Percentiles rank a stretch among this genome's conserved stretches.
Conservation (phyloP, 2,888 invertebrate species). For the Drosophila histrio region DNA sequence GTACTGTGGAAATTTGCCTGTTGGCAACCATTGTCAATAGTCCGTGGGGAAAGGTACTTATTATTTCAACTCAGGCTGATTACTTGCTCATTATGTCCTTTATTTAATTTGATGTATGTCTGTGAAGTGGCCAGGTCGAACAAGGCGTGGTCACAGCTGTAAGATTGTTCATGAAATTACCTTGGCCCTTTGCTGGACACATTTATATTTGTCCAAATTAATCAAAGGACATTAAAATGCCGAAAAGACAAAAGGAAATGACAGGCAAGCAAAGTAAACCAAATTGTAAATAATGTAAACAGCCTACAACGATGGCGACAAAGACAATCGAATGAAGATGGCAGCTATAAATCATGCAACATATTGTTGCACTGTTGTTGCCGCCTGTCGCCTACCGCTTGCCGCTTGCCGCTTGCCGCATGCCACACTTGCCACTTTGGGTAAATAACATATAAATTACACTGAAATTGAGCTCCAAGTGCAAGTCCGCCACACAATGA, state of each 20-base stretch:
- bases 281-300: slow-evolving; percentile 48
- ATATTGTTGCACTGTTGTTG: slow-evolving; percentile 59
- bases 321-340: slow-evolving; percentile 58
- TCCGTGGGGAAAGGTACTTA: not conserved
- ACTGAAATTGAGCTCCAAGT: slow-evolving; percentile 66
- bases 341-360: slow-evolving; percentile 73
- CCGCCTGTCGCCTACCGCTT: slow-evolving; percentile 33
- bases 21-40: not conserved
- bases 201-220: slow-evolving; percentile 73
- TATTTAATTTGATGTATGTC: slow-evolving; percentile 34
- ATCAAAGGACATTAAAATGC: slow-evolving; percentile 65
- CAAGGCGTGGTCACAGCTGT: slow-evolving; percentile 26
- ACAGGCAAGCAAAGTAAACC: slow-evolving; percentile 32
- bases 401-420: slow-evolving; percentile 18
- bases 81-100: slow-evolving; percentile 34
- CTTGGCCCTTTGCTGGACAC: slow-evolving; percentile 18
- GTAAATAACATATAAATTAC: slow-evolving; percentile 76
- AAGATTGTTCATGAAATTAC: slow-evolving; percentile 45
- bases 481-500: slow-evolving; percentile 31
- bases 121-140: not conserved
- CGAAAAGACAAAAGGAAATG: slow-evolving; percentile 37
- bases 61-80: slow-evolving; percentile 38
- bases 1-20: slow-evolving; percentile 5
- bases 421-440: slow-evolving; percentile 44
- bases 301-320: slow-evolving; percentile 9